Evolutionary conservation across 2,797 vertebrate genomes (phyloP), one percentile per base, ranked within the genome.

Genomic region (Lates japonicus): DNA sequence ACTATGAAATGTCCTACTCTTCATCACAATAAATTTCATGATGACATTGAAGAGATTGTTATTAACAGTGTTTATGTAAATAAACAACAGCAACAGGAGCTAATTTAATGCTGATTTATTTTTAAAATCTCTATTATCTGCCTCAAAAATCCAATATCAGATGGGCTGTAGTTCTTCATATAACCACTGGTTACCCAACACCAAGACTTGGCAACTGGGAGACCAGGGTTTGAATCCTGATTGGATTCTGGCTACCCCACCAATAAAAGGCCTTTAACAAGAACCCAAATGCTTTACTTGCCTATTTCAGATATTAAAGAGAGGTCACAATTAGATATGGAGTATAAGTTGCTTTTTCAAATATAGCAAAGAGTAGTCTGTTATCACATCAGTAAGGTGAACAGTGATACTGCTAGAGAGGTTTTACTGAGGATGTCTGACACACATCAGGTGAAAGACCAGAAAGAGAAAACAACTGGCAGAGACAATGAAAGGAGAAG

Each of bases 371-470:
- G 13, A 69, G 41, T 55, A 62, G 48, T n/a, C 5, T 1, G 37
- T 58, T 59, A 4, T 70, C 61, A 51, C 33, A 20, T 78, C 20
- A 52, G 3, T 0, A 35, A 31, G 49, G 31, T 48, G n/a, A 39
- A 22, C 75, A 29, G 3, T 31, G 49, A 66, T 61, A 41, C 42
- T 39, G 63, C 59, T 51, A 29, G 55, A 67, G 54, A 69, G 37
- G 52, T 49, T 76, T 82, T 66, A 66, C 57, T 51, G 64, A 76
- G 52, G 29, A 20, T 52, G 64, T 55, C 59, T 83, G 63, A 82
- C 77, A 84, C 51, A 44, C 44, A 68, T 67, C 46, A 60, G 46
- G 57, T 60, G 35, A 68, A 20, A 69, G 44, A 74, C 58, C 29
- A 70, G 41, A 77, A n/a, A 63, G 17, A 55, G 37, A 61, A 79